phyloP scores from a whole-genome alignment of 1,140 invertebrate genomes.

The Atta texana region DNA sequence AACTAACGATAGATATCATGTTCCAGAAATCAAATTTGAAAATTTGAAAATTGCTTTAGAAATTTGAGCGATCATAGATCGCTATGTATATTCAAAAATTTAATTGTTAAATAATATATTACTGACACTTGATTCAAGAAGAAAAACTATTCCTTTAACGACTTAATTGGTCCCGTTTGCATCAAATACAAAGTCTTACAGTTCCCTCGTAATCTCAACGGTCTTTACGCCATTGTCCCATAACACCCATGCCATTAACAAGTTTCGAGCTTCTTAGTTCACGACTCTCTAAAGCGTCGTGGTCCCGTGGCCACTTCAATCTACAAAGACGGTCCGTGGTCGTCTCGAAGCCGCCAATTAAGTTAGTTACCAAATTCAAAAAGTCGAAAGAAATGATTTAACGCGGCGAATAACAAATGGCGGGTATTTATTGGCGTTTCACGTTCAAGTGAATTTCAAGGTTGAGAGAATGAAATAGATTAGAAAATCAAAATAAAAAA shows the following conservation, averaged over 20 bases:
- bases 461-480: not conserved
- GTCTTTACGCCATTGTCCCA: conserved; percentile 68
- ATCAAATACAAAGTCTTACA: conserved; percentile 51
- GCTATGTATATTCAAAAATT: not conserved
- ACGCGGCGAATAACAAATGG: conserved; percentile 1
- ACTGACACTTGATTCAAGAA: not conserved
- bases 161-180: conserved; percentile 53
- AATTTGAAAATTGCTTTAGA: not conserved
- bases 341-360: conserved; percentile 70
- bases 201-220: conserved; percentile 54
- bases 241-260: conserved; percentile 73
- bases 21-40: not conserved
- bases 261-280: conserved; percentile 74
- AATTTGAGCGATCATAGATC: not conserved
- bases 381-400: conserved; percentile 67
- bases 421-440: not conserved
- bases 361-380: conserved; percentile 73
- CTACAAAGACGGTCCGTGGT: conserved; percentile 66
- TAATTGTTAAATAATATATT: conserved; percentile 10
- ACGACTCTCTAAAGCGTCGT: conserved; percentile 66
- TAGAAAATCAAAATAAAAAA: conserved; percentile 4
- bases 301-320: conserved; percentile 60
- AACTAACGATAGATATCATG: not conserved
- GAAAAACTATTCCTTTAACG: conserved; percentile 38
- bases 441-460: not conserved